Evolutionary conservation across 2,797 vertebrate genomes (phyloP), one percentile per base, ranked within the genome.

Genomic region (Malurus splendens): DNA sequence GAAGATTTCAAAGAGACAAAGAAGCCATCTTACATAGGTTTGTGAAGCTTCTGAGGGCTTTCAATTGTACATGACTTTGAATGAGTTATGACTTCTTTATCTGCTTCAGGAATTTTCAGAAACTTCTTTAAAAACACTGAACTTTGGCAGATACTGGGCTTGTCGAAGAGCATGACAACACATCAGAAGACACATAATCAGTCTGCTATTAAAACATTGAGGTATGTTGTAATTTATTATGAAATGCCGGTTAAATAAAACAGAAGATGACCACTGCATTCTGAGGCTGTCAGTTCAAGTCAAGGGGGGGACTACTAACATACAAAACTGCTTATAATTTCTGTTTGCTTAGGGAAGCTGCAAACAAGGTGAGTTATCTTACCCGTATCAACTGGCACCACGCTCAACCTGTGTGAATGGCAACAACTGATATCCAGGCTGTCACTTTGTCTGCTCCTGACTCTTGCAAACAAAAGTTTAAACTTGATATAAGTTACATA

Each of bases 1-100:
- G 60, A 83, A 62, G 33, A 89, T 61, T 90, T 70, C 59, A 80
- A 51, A 66, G 62, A 86, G 84, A 89, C 64, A 92, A 89, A 90
- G 51, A 52, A 71, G 65, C 73, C 55, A 28, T 52, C 44, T n/a
- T 55, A 83, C 15, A 60, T 4, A 48, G 48, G n/a, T 76, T 16
- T 75, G 36, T 57, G 67, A 93, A 88, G 47, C 38, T 78, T 78
- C 83, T 45, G 57, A 85, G 56, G 27, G 52, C 48, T 95, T 6
- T 14, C 32, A 86, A 36, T 42, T 39, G 32, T 70, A 61, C 48
- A 15, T 28, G 54, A 83, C 47, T 81, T 84, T 25, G 47, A 74
- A 57, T 11, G 17, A 73, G 18, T 61, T 84, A 86, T 9, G 38
- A 94, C 62, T 81, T 85, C 81, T 84, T 77, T 57, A 33, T 32